Percentiles rank a stretch among this genome's conserved stretches.
Conservation (phyloP, 2,888 invertebrate species). For the Tupiocoris notatus region DNA sequence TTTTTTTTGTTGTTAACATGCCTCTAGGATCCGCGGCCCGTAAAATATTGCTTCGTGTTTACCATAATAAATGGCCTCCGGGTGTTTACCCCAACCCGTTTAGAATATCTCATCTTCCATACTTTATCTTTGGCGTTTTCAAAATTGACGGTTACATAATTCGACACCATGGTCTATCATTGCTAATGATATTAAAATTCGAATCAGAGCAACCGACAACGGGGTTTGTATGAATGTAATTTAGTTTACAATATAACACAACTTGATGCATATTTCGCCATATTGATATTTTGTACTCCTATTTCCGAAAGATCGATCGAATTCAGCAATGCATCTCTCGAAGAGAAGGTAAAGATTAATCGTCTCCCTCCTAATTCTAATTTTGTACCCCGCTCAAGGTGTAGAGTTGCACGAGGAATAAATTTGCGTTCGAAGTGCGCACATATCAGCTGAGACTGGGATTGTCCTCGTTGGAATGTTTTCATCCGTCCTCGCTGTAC, state of each 20-base stretch:
- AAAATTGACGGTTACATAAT: no score
- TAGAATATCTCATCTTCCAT: neutral
- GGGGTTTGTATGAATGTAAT: neutral
- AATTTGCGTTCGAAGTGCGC: neutral
- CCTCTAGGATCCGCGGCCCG: neutral
- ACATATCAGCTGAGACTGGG: neutral
- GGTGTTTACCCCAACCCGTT: constrained; percentile 14
- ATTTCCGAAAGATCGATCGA: no score
- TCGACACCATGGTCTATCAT: neutral
- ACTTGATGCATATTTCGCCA: neutral
- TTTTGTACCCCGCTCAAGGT: neutral
- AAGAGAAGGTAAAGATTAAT: neutral
- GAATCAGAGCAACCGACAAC: neutral
- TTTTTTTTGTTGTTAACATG: neutral
- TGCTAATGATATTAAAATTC: neutral
- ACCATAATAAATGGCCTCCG: constrained; percentile 35
- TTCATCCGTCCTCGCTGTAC: neutral
- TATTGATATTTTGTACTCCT: no score
- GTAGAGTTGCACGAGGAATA: neutral
- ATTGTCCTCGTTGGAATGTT: neutral
- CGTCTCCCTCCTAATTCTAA: neutral
- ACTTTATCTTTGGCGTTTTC: neutral
- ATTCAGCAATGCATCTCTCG: neutral
- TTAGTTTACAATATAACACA: neutral
- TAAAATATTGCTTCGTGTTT: constrained; percentile 25